These are phyloP conservation scores for Actinia tenebrosa DNA, from an alignment of 64 coral and sea anemone genomes.

Conservation along the genomic window DNA sequence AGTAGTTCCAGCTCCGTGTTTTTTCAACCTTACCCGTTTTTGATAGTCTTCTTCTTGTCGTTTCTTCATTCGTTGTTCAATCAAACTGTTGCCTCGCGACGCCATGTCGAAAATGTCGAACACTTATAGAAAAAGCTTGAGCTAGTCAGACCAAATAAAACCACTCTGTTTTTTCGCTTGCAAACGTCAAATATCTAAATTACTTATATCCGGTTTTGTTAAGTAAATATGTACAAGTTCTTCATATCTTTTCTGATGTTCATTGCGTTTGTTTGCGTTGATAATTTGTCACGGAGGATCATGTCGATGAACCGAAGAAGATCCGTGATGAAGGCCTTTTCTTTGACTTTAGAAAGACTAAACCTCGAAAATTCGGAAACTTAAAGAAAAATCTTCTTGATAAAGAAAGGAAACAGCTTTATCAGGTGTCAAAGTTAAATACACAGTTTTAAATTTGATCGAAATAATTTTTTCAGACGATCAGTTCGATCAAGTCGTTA, in stretches of 20 bases:
- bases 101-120: slow-evolving; percentile 12
- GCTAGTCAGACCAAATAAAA: neutral
- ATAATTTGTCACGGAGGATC: neutral
- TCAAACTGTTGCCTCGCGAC: slow-evolving; percentile 24
- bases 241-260: neutral
- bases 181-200: neutral
- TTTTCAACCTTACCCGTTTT: neutral
- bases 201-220: neutral
- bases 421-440: neutral
- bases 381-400: neutral
- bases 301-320: neutral
- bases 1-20: neutral
- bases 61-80: slow-evolving; percentile 43
- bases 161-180: neutral
- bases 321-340: too few relatives aligned
- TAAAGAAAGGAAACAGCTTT: neutral
- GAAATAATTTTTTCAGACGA: neutral
- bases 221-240: slow-evolving; percentile 5
- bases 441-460: neutral
- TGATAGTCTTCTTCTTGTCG: slow-evolving; percentile 48
- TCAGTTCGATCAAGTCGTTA: neutral
- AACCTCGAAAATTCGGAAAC: neutral
- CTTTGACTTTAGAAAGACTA: too few relatives aligned
- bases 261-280: neutral
- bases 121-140: neutral